phyloP scores from a whole-genome alignment of 2,888 invertebrate genomes.

The Seira musarum region DNA sequence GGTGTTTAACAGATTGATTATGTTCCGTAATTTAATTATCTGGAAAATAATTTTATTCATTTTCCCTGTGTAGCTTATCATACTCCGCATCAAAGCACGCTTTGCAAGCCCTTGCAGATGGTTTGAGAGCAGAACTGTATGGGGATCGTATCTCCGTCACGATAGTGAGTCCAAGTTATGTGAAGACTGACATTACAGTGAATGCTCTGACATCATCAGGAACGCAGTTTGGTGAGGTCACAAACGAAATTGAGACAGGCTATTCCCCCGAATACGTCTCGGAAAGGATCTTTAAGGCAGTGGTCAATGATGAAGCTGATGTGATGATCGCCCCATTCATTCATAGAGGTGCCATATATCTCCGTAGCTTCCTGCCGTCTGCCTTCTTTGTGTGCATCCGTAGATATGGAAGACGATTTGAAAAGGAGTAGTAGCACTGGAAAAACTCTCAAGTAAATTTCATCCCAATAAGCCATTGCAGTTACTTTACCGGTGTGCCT shows the following conservation, averaged over 20 bases:
- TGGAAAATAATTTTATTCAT: not conserved
- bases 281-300: slow-evolving; percentile 79
- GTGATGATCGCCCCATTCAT: slow-evolving; percentile 81
- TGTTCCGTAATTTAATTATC: too few relatives aligned
- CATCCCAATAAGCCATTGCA: too few relatives aligned
- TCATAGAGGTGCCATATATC: slow-evolving; percentile 81
- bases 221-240: slow-evolving; percentile 85
- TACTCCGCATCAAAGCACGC: slow-evolving; percentile 97
- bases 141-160: slow-evolving; percentile 85
- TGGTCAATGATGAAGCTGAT: slow-evolving; percentile 83
- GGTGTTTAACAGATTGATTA: too few relatives aligned
- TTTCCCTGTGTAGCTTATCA: slow-evolving; percentile 79
- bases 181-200: slow-evolving; percentile 89
- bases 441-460: too few relatives aligned
- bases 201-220: slow-evolving; percentile 92
- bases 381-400: slow-evolving; percentile 45
- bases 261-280: slow-evolving; percentile 85
- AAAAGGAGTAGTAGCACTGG: slow-evolving; percentile 23
- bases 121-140: slow-evolving; percentile 88
- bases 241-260: slow-evolving; percentile 84
- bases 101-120: slow-evolving; percentile 93
- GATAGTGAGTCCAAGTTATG: slow-evolving; percentile 93
- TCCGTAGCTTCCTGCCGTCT: slow-evolving; percentile 76
- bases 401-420: slow-evolving; percentile 24
- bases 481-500: too few relatives aligned